Conservation (phyloP, 2,888 invertebrate genomes). For the Lochmaea capreae region DNA sequence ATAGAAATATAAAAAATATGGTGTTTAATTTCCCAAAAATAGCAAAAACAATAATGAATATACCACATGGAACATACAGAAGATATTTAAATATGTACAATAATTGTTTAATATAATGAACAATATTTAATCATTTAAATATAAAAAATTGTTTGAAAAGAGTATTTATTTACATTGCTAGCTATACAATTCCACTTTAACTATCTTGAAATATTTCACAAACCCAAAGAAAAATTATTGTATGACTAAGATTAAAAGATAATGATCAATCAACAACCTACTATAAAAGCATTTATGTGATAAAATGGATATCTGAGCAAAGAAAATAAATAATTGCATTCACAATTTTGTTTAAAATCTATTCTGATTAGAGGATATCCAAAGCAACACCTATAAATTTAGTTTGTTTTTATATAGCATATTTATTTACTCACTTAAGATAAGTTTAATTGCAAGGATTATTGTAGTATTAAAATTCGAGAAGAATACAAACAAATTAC, state of each 20-base stretch:
- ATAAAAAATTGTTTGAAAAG: not conserved
- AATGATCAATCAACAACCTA: constrained; percentile 4
- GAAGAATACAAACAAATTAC: not conserved
- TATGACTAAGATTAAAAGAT: constrained; percentile 5
- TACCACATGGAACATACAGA: too few species aligned
- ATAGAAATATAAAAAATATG: too few species aligned
- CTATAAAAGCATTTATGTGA: constrained; percentile 14
- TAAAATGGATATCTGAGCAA: constrained; percentile 6
- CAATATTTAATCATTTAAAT: not conserved
- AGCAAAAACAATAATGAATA: too few species aligned
- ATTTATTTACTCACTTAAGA: not conserved
- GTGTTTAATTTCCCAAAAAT: too few species aligned
- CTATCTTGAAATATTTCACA: not conserved
- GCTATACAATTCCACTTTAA: constrained; percentile 5
- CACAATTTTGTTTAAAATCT: not conserved
- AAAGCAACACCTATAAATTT: not conserved
- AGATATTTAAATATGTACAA: too few species aligned
- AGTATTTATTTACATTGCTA: constrained; percentile 8
- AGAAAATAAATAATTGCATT: constrained; percentile 10
- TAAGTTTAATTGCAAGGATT: not conserved
- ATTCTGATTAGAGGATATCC: not conserved
- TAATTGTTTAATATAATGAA: too few species aligned
- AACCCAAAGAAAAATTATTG: not conserved
- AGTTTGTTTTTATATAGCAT: not conserved
- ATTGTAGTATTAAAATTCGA: not conserved